Conservation (phyloP, 2,113 vertebrate genomes). For the Syngnathus scovelli region DNA sequence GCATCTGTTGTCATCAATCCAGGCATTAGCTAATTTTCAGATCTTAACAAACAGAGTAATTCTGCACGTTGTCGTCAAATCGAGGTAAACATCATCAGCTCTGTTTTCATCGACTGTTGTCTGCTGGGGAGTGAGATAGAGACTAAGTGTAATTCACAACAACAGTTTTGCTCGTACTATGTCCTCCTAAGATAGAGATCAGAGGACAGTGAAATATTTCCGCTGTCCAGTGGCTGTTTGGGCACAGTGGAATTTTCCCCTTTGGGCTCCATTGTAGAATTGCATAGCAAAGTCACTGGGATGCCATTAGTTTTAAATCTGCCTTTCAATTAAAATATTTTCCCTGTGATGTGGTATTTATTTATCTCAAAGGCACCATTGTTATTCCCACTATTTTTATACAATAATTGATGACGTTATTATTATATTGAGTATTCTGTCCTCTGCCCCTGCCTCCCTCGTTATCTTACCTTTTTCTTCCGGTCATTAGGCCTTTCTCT, state of each 20-base stretch:
- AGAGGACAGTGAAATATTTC: constrained; percentile 59
- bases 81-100: not conserved
- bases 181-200: constrained; percentile 48
- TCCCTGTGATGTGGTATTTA: not conserved
- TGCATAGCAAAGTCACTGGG: not conserved
- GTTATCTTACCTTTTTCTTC: constrained; percentile 54
- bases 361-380: not conserved
- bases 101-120: constrained; percentile 1
- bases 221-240: constrained; percentile 46
- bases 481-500: constrained; percentile 57
- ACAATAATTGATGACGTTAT: not conserved
- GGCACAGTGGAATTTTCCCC: constrained; percentile 24
- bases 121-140: not conserved
- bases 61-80: not conserved
- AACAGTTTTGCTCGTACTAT: constrained; percentile 19
- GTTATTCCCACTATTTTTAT: not conserved
- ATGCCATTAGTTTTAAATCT: not conserved
- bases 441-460: constrained; percentile 10
- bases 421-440: constrained; percentile 7
- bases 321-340: not conserved
- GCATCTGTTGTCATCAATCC: not conserved
- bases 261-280: constrained; percentile 10
- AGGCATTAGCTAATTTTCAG: not conserved
- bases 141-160: constrained; percentile 13
- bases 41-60: not conserved